Evolutionary conservation across 2,888 invertebrate genomes (phyloP).

Genomic region (Drosophila neonasuta): DNA sequence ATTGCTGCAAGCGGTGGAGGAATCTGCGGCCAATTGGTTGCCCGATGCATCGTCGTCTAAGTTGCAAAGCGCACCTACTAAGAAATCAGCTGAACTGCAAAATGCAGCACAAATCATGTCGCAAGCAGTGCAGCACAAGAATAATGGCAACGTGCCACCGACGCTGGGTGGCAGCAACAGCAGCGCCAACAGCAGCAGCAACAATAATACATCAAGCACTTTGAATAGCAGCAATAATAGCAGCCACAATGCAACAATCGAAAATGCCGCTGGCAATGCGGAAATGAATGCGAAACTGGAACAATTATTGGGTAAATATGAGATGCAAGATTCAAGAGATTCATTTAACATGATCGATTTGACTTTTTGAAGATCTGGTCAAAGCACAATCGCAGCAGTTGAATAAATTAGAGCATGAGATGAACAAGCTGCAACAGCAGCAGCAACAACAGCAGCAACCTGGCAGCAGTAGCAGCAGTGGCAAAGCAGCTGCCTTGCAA

Average conservation of each 20-base stretch:
- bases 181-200: conserved; percentile 48
- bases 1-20: conserved; percentile 37
- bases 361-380: conserved; percentile 81
- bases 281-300: conserved; percentile 78
- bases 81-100: conserved; percentile 79
- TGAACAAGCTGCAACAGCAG: conserved; percentile 75
- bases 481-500: conserved; percentile 39
- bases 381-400: conserved; percentile 83
- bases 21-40: conserved; percentile 31
- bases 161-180: conserved; percentile 52
- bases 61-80: conserved; percentile 55
- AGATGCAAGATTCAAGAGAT: neutral
- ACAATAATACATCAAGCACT: conserved; percentile 40
- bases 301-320: conserved; percentile 78
- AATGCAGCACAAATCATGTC: conserved; percentile 81
- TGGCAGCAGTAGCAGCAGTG: conserved; percentile 40
- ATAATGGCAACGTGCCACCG: conserved; percentile 67
- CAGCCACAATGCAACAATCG: conserved; percentile 40
- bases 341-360: neutral
- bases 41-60: conserved; percentile 70
- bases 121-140: conserved; percentile 76
- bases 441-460: conserved; percentile 28
- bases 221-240: conserved; percentile 46
- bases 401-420: conserved; percentile 82
- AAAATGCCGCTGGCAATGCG: conserved; percentile 31